Conservation (phyloP, 2,113 vertebrate species). For the Pollimyrus isidori region DNA sequence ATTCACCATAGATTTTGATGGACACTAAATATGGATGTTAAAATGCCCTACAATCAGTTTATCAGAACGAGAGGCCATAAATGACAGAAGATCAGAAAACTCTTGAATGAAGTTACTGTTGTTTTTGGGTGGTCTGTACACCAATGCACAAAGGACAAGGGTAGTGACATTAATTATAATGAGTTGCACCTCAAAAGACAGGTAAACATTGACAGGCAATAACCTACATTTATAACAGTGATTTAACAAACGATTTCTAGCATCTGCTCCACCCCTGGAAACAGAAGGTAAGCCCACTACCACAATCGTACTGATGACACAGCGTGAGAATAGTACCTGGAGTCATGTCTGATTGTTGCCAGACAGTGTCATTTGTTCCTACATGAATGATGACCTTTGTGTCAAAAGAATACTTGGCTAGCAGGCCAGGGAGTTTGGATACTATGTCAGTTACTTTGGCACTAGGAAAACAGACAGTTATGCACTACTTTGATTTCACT, state of each 20-base stretch:
- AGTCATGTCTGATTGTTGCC: no score
- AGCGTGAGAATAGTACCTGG: background rate
- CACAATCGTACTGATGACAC: no score
- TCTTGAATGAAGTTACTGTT: no score
- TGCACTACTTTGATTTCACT: background rate
- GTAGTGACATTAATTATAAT: background rate
- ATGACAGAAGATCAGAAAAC: no score
- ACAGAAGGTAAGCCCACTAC: no score
- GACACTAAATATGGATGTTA: background rate
- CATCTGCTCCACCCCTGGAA: no score
- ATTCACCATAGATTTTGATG: background rate
- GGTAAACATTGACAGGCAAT: background rate
- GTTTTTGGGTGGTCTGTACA: no score
- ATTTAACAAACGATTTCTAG: no score
- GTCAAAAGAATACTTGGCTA: background rate
- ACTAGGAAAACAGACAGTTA: background rate
- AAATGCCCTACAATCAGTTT: background rate
- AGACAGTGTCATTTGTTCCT: no score
- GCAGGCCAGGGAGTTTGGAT: background rate
- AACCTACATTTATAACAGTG: background rate
- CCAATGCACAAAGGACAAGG: background rate
- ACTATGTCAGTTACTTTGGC: background rate
- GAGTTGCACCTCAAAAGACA: background rate
- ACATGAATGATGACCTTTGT: no score
- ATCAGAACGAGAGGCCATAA: no score